Evolutionary conservation across 2,888 invertebrate species (phyloP), one percentile per base, ranked within the genome.

Genomic region (Invenusta paracnida): DNA sequence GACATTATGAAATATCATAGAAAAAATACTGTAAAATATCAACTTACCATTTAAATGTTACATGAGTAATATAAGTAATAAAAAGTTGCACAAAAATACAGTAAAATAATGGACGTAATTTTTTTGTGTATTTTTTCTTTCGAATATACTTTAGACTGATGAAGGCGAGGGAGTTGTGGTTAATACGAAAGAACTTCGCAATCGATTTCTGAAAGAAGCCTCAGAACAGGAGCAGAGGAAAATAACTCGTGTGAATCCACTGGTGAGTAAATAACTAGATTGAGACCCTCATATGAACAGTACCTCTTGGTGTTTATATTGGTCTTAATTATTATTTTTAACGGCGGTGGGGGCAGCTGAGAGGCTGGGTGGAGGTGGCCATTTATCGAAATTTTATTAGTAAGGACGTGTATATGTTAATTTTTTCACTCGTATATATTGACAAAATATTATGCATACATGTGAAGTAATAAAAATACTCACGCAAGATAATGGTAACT

Each of bases 191-290:
- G 73, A 73, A 23, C 25, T 73, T 5, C 73, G 73, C 73, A 73
- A 73, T 23, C 17, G 27, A 73, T 73, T 73, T 73, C 73, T 73
- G 5, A 5, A 23, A 73, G 73, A 73, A 73, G 73, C 73, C 23
- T 73, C 73, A 5, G 73, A 73, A 25, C 73, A 73, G 11, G 83
- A 30, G 5, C 31, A 30, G n/a, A 29, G 31, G 25, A 83, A 83
- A 31, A 48, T 83, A 17, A 83, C 48, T 5, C 30, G 48, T 29
- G 48, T 83, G 1, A 83, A 30, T 83, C 83, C 83, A 31, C n/a
- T 31, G 30, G 83, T 83, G 83, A 83, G 83, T n/a, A n/a, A n/a
- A n/a, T n/a, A n/a, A n/a, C n/a, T 2, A 30, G 48, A 83, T 5
- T 2, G 5, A 11, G 11, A 2, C 28, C 28, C 28, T 79, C 28